phyloP scores from a whole-genome alignment of 2,113 vertebrate genomes.

The Chroicocephalus ridibundus region DNA sequence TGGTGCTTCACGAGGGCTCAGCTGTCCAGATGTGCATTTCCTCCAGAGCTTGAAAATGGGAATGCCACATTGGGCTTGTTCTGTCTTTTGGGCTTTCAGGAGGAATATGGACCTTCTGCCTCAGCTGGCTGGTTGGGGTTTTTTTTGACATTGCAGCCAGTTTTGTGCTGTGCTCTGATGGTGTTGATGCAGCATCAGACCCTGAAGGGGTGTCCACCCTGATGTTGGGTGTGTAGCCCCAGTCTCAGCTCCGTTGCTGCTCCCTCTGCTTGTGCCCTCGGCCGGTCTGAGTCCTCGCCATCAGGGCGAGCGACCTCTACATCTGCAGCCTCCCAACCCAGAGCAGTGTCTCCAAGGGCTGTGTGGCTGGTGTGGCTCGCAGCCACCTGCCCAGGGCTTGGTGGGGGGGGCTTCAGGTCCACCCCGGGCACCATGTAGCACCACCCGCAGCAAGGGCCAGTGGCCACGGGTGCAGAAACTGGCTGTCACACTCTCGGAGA shows the following conservation, averaged over 20 bases:
- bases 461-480: background rate
- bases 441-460: background rate
- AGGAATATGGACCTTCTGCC: background rate
- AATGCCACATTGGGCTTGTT: rapidly evolving
- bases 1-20: background rate
- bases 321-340: rapidly evolving
- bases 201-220: background rate
- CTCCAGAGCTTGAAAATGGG: background rate
- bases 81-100: background rate
- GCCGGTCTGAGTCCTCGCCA: rapidly evolving
- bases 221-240: background rate
- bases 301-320: background rate
- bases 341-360: background rate
- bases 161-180: background rate
- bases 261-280: background rate
- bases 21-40: background rate
- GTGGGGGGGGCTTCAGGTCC: background rate
- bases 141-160: background rate
- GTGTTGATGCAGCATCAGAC: background rate
- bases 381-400: background rate
- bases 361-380: background rate
- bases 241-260: background rate
- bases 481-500: rapidly evolving
- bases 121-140: background rate
- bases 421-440: rapidly evolving